A percentile compares a stretch with the other conserved stretches of the same genome.
These are phyloP conservation scores for Muscidifurax raptorellus DNA, from an alignment of 1,140 invertebrate species.

Conservation along the genomic window DNA sequence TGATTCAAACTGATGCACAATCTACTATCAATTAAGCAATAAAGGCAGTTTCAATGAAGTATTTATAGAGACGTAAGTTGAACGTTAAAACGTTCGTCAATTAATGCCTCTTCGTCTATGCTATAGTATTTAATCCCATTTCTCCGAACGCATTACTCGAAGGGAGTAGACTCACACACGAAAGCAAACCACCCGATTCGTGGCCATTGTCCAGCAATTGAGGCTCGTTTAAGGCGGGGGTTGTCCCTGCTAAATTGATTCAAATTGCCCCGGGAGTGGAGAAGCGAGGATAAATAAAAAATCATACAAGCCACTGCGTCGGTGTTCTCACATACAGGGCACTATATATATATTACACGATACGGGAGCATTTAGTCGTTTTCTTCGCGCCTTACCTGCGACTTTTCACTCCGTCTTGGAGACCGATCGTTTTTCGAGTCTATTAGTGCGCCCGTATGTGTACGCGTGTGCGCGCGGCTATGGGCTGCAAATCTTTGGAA, in stretches of 20 bases:
- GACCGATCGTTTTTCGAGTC: not conserved
- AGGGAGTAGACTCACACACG: not conserved
- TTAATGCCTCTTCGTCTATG: not conserved
- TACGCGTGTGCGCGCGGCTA: no score
- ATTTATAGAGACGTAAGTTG: not conserved
- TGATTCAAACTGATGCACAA: not conserved
- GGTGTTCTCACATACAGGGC: no score
- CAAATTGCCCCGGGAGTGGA: constrained; percentile 29
- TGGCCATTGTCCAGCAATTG: constrained; percentile 43
- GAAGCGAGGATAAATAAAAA: constrained; percentile 34
- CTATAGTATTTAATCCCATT: not conserved
- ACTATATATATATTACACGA: not conserved
- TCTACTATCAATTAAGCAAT: not conserved
- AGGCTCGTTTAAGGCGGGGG: constrained; percentile 27
- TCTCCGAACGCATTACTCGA: constrained; percentile 6
- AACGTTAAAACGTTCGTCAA: not conserved
- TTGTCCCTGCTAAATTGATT: constrained; percentile 46
- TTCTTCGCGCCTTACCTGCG: constrained; percentile 2
- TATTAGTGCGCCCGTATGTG: constrained; percentile 39
- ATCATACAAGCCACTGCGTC: not conserved
- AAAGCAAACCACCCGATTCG: constrained; percentile 1
- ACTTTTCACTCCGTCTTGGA: not conserved
- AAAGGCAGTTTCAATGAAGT: not conserved
- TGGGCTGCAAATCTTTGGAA: constrained; percentile 25
- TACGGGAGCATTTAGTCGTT: constrained; percentile 44